Evolutionary conservation across 2,888 invertebrate genomes (phyloP).

Genomic region (Tuberolachnus salignus): DNA sequence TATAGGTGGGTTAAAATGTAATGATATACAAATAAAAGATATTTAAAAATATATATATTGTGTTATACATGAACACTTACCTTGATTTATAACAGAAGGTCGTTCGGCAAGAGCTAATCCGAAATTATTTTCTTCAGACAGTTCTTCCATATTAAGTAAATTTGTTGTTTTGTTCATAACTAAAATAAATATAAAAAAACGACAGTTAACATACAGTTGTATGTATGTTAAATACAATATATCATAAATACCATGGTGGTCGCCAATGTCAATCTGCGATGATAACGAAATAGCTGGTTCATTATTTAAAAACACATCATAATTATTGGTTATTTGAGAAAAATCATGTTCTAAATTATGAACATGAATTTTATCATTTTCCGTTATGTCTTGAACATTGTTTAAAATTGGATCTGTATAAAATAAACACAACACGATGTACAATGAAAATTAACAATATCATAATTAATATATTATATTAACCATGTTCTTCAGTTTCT

Average conservation of each 20-base stretch:
- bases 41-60: background rate
- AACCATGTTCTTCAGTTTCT: constrained; percentile 24
- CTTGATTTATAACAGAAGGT: constrained; percentile 25
- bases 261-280: constrained; percentile 37
- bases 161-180: constrained; percentile 34
- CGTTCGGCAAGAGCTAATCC: constrained; percentile 31
- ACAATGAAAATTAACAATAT: background rate
- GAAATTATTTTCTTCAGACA: constrained; percentile 48
- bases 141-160: constrained; percentile 34
- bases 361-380: constrained; percentile 43
- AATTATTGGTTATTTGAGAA: constrained; percentile 48
- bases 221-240: background rate
- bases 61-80: background rate
- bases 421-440: background rate
- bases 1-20: no score
- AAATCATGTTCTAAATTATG: constrained; percentile 35
- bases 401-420: constrained; percentile 33
- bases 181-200: constrained; percentile 27
- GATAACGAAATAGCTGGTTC: constrained; percentile 47
- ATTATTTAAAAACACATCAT: constrained; percentile 45
- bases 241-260: constrained; percentile 45
- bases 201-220: background rate
- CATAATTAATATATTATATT: background rate
- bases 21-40: background rate
- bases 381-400: constrained; percentile 8